A percentile compares a stretch with the other conserved stretches of the same genome.
phyloP scores from a whole-genome alignment of 2,113 vertebrate species.

The Sander vitreus region DNA sequence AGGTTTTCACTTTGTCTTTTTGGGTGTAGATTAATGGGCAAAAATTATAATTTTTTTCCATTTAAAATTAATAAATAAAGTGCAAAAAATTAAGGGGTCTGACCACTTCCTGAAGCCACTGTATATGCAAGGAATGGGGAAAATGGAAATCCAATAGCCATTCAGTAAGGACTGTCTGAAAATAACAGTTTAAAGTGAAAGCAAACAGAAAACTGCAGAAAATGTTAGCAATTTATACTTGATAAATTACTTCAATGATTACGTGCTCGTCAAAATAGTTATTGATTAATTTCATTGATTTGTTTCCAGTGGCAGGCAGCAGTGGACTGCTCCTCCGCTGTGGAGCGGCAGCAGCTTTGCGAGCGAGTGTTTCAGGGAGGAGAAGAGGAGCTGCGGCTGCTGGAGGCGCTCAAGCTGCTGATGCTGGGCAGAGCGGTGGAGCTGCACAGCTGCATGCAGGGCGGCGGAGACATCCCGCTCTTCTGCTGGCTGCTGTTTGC shows the following conservation, averaged over 20 bases:
- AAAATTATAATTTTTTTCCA: no score
- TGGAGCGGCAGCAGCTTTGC: slow-evolving; percentile 87
- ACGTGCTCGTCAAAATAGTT: neutral
- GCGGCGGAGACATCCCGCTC: slow-evolving; percentile 90
- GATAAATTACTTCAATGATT: neutral
- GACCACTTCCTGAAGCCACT: neutral
- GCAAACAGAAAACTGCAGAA: neutral
- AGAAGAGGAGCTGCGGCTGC: slow-evolving; percentile 91
- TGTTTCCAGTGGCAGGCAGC: slow-evolving; percentile 76
- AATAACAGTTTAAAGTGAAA: neutral
- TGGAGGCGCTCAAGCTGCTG: slow-evolving; percentile 95
- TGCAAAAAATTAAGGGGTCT: neutral
- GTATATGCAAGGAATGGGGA: neutral
- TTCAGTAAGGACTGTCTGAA: neutral
- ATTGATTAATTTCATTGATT: neutral
- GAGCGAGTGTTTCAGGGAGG: slow-evolving; percentile 89
- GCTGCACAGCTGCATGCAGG: slow-evolving; percentile 87
- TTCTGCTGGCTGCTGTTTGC: slow-evolving; percentile 98
- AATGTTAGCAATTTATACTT: neutral
- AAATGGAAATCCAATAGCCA: neutral
- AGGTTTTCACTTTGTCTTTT: no score
- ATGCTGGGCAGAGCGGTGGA: slow-evolving; percentile 92
- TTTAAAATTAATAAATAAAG: neutral
- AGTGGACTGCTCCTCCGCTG: slow-evolving; percentile 43
- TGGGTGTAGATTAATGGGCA: neutral